These are phyloP conservation scores for Podargus strigoides DNA, from an alignment of 2,797 vertebrate species.

Conservation along the genomic window DNA sequence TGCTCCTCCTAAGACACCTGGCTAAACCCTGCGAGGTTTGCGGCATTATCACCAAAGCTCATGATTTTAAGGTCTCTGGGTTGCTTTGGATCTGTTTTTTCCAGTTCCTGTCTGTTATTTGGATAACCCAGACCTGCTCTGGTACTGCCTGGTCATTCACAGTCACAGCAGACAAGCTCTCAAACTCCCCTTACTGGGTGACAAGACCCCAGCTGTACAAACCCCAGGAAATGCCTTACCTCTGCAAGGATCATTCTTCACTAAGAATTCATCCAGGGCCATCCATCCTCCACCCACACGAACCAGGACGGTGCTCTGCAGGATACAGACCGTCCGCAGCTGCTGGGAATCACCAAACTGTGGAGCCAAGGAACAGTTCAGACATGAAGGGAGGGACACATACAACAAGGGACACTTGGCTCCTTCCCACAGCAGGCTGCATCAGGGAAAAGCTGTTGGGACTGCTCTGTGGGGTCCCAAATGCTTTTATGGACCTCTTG, in stretches of 20 bases:
- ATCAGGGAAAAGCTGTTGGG: slow-evolving; percentile 23
- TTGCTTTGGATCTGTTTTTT: too few relatives aligned
- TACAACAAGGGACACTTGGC: rapidly evolving
- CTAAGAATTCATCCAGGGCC: slow-evolving; percentile 97
- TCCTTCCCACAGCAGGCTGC: slow-evolving; percentile 31
- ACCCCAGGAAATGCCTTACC: slow-evolving; percentile 74
- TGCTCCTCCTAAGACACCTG: too few relatives aligned
- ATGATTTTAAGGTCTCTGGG: too few relatives aligned
- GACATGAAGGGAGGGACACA: neutral
- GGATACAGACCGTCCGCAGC: slow-evolving; percentile 94
- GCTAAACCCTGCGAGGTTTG: too few relatives aligned
- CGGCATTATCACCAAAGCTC: too few relatives aligned
- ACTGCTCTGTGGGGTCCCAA: neutral
- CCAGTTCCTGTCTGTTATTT: neutral
- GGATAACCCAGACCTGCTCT: neutral
- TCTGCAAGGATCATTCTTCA: slow-evolving; percentile 98
- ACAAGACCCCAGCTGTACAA: rapidly evolving
- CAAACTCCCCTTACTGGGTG: rapidly evolving
- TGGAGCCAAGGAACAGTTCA: slow-evolving; percentile 35
- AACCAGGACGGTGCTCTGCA: slow-evolving; percentile 98
- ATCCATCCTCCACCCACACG: slow-evolving; percentile 98
- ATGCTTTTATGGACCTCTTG: rapidly evolving
- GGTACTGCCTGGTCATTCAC: too few relatives aligned
- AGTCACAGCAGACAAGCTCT: neutral
- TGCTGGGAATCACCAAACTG: slow-evolving; percentile 99